Conservation (phyloP, 2,113 vertebrate genomes). For the Ia io region DNA sequence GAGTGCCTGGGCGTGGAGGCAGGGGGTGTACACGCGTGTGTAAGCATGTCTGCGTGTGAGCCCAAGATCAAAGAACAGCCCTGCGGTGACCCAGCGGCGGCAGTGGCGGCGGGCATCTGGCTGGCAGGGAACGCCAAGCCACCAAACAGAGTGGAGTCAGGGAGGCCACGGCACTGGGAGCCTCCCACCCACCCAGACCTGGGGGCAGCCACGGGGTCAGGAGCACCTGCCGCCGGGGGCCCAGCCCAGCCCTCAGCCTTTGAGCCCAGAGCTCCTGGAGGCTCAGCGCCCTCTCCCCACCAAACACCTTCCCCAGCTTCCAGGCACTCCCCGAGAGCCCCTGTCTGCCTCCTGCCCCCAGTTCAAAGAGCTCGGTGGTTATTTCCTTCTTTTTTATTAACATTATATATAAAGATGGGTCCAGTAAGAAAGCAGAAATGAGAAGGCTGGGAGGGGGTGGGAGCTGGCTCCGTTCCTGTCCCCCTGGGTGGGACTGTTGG, state of each 20-base stretch:
- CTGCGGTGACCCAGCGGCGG: conserved; percentile 57
- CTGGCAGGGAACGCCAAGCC: conserved; percentile 53
- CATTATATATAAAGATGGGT: conserved; percentile 65
- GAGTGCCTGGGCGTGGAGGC: conserved; percentile 60
- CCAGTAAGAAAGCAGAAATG: conserved; percentile 69
- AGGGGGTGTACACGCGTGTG: conserved; percentile 66
- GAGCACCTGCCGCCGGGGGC: not conserved
- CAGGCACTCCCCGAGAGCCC: not conserved
- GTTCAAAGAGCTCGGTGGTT: conserved; percentile 52
- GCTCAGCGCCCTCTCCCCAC: not conserved
- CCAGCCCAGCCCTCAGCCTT: not conserved
- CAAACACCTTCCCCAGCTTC: not conserved
- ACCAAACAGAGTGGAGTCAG: conserved; percentile 35
- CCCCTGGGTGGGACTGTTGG: not conserved
- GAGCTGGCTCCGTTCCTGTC: conserved; percentile 34
- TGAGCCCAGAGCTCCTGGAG: not conserved
- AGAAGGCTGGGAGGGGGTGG: conserved; percentile 1
- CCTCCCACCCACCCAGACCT: not conserved
- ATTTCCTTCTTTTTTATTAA: conserved; percentile 77
- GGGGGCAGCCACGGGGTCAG: not conserved
- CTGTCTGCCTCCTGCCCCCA: not conserved
- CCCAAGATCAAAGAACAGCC: conserved; percentile 72
- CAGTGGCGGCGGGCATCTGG: conserved; percentile 41
- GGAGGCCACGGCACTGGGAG: not conserved
- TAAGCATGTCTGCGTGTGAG: conserved; percentile 63